Evolutionary conservation across 2,113 vertebrate genomes (phyloP).

Genomic region (Diadophis punctatus): DNA sequence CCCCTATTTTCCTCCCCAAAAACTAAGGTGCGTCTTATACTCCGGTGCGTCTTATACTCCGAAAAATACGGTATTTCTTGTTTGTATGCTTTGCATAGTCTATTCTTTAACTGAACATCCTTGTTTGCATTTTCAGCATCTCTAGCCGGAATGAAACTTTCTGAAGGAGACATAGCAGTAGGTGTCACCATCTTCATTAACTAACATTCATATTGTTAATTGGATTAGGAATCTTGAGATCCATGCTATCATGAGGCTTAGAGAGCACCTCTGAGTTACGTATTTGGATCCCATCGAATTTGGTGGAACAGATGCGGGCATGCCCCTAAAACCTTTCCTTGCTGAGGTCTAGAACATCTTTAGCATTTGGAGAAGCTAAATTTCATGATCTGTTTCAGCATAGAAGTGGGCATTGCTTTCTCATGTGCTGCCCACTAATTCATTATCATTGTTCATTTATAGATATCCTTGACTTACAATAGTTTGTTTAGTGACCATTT

Average conservation of each 20-base stretch:
- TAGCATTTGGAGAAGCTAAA: too few species aligned
- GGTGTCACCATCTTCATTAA: constrained; percentile 55
- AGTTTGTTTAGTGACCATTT: neutral
- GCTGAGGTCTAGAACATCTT: too few species aligned
- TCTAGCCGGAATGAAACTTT: constrained; percentile 90
- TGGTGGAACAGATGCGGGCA: neutral
- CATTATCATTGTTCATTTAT: neutral
- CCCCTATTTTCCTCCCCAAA: too few species aligned
- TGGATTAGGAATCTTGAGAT: neutral
- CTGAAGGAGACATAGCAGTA: constrained; percentile 89
- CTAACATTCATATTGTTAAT: rapidly evolving
- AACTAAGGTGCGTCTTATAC: too few species aligned
- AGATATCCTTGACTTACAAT: neutral
- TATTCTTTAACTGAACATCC: neutral
- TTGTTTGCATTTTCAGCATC: constrained; percentile 78
- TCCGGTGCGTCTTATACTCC: too few species aligned
- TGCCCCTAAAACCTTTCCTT: neutral
- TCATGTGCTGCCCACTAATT: neutral
- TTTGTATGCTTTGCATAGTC: neutral
- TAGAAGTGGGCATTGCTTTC: neutral
- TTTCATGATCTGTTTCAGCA: neutral
- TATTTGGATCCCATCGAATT: neutral
- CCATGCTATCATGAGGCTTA: neutral
- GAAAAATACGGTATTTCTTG: too few species aligned
- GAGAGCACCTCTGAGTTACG: neutral